phyloP scores from a whole-genome alignment of 2,113 vertebrate species.

The Lepus timidus region DNA sequence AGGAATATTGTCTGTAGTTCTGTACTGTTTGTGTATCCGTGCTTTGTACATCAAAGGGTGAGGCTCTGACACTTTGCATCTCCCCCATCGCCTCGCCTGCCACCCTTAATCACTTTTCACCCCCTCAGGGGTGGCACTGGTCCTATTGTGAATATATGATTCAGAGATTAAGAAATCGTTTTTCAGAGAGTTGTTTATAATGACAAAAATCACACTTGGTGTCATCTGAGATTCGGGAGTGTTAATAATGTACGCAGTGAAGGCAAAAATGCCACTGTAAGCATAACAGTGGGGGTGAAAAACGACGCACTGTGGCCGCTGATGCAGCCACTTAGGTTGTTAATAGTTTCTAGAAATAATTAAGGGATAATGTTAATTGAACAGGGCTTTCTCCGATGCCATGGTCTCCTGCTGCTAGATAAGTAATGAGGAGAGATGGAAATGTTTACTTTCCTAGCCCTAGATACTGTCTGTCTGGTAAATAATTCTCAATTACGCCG shows the following conservation, averaged over 20 bases:
- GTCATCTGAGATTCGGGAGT: neutral
- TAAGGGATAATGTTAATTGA: constrained; percentile 60
- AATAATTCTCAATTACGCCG: neutral
- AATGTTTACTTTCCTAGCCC: constrained; percentile 49
- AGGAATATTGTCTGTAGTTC: neutral
- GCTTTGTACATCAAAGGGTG: neutral
- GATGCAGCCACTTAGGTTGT: neutral
- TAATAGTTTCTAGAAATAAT: constrained; percentile 51
- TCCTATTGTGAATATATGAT: neutral
- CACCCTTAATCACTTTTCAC: neutral
- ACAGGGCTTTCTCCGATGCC: neutral
- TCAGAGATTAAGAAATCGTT: constrained; percentile 7
- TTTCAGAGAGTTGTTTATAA: neutral
- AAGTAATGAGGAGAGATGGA: constrained; percentile 9
- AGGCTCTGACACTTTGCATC: neutral
- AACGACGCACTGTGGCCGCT: neutral
- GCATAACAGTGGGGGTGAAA: neutral
- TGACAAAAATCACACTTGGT: neutral
- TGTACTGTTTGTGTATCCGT: neutral
- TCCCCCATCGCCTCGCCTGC: neutral
- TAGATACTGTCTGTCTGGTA: constrained; percentile 17
- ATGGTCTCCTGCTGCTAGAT: constrained; percentile 14
- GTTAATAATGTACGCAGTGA: neutral
- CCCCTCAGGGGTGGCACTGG: neutral
- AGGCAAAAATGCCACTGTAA: neutral